These are phyloP conservation scores for Agrilus biguttatus DNA, from an alignment of 2,888 invertebrate species.

Conservation along the genomic window DNA sequence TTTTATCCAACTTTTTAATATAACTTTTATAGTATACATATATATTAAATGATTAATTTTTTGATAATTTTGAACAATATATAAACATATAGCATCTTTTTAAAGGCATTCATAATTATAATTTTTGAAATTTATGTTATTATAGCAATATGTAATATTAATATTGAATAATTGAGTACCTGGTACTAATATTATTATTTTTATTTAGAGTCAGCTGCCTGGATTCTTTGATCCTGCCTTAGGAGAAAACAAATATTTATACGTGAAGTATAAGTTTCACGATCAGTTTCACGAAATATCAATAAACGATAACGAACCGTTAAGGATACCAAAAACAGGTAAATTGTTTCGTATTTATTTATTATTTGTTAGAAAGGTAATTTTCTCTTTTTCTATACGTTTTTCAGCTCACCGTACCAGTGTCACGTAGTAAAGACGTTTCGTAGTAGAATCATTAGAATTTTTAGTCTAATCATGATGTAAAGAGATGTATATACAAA, in stretches of 20 bases:
- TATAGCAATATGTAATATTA: too few species aligned
- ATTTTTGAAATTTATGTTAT: too few species aligned
- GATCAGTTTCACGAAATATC: conserved; percentile 65
- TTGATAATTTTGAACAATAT: too few species aligned
- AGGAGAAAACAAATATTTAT: conserved; percentile 80
- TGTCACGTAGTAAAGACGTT: conserved; percentile 19
- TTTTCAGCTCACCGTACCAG: conserved; percentile 27
- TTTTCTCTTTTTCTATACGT: conserved; percentile 2
- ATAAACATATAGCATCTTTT: too few species aligned
- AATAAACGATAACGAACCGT: conserved; percentile 62
- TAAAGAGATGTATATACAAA: too few species aligned
- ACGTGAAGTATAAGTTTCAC: conserved; percentile 75
- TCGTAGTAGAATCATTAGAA: conserved; percentile 4
- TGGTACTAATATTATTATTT: too few species aligned
- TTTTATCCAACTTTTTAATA: too few species aligned
- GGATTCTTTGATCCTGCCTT: conserved; percentile 95
- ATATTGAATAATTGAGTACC: too few species aligned
- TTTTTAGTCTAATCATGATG: too few species aligned
- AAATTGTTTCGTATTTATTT: conserved; percentile 20
- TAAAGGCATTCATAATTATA: too few species aligned
- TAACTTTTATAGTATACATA: too few species aligned
- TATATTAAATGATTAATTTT: too few species aligned
- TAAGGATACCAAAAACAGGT: conserved; percentile 66
- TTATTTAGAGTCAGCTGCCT: conserved; percentile 74
- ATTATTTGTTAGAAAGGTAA: background rate